These are phyloP conservation scores for Chesias legatella DNA, from an alignment of 2,888 invertebrate genomes.

Conservation along the genomic window DNA sequence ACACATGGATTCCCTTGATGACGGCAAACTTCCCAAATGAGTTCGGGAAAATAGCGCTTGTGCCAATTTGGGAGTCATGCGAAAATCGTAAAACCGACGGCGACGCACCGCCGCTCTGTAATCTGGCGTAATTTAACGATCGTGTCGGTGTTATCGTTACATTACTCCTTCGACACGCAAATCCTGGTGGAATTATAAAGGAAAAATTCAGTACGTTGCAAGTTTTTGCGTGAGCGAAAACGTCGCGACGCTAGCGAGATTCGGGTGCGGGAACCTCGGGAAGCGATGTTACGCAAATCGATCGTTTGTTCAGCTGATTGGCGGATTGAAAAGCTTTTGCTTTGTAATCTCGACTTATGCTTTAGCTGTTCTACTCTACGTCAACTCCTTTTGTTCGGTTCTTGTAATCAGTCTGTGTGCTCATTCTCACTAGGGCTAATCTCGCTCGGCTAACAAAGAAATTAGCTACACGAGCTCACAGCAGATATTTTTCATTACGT, in stretches of 20 bases:
- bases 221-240: constrained; percentile 52
- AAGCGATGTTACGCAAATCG: constrained; percentile 61
- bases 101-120: constrained; percentile 42
- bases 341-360: constrained; percentile 52
- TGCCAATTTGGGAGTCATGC: constrained; percentile 63
- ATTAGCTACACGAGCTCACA: too few relatives aligned
- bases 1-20: constrained; percentile 58
- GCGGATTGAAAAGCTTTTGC: constrained; percentile 60
- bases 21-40: constrained; percentile 65
- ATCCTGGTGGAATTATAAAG: constrained; percentile 53
- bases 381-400: constrained; percentile 14
- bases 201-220: constrained; percentile 57
- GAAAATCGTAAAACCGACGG: constrained; percentile 65
- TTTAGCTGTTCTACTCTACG: constrained; percentile 27
- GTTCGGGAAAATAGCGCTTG: constrained; percentile 57
- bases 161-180: constrained; percentile 64
- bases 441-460: constrained; percentile 6
- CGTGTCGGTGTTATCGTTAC: constrained; percentile 61
- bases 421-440: constrained; percentile 12
- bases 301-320: constrained; percentile 69
- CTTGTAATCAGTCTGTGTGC: constrained; percentile 22
- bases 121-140: constrained; percentile 64
- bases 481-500: too few relatives aligned
- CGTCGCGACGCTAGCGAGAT: constrained; percentile 44
- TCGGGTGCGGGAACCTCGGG: constrained; percentile 50